A percentile compares a stretch with the other conserved stretches of the same genome.
Conservation (phyloP, 2,113 vertebrate species). For the Sciurus niger region DNA sequence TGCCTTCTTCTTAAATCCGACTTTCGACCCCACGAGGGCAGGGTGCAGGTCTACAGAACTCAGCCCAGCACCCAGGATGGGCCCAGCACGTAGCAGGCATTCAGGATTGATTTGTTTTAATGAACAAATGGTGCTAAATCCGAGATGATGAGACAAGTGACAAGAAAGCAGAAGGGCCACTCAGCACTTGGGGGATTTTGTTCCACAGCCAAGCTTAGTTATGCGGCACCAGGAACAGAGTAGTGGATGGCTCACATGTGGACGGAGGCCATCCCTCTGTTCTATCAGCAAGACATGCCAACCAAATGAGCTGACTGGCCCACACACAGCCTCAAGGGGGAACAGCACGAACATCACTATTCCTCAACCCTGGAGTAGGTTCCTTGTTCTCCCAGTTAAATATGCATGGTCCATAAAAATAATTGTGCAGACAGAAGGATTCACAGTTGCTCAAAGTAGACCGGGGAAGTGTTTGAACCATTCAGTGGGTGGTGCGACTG, state of each 20-base stretch:
- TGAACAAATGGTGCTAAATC: neutral
- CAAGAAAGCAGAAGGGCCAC: neutral
- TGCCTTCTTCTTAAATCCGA: neutral
- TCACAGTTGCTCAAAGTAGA: slow-evolving; percentile 78
- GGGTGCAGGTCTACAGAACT: neutral
- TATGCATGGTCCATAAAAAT: slow-evolving; percentile 77
- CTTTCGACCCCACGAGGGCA: neutral
- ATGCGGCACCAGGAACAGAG: neutral
- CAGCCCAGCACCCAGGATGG: neutral
- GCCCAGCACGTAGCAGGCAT: neutral
- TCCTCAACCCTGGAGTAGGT: slow-evolving; percentile 53
- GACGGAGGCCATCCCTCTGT: neutral
- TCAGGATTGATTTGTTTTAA: neutral
- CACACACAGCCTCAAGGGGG: neutral
- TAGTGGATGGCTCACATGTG: neutral
- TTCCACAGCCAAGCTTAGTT: neutral
- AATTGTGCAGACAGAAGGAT: slow-evolving; percentile 81
- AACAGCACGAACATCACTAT: neutral
- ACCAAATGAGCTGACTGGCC: neutral
- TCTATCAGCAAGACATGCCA: neutral
- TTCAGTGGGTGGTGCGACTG: slow-evolving; percentile 65
- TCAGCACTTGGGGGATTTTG: neutral
- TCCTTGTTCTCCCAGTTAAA: slow-evolving; percentile 60
- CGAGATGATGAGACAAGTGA: neutral
- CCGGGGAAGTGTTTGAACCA: slow-evolving; percentile 70